Base-by-base conservation (phyloP, 2,797 vertebrate genomes). In the Anabas testudineus region DNA sequence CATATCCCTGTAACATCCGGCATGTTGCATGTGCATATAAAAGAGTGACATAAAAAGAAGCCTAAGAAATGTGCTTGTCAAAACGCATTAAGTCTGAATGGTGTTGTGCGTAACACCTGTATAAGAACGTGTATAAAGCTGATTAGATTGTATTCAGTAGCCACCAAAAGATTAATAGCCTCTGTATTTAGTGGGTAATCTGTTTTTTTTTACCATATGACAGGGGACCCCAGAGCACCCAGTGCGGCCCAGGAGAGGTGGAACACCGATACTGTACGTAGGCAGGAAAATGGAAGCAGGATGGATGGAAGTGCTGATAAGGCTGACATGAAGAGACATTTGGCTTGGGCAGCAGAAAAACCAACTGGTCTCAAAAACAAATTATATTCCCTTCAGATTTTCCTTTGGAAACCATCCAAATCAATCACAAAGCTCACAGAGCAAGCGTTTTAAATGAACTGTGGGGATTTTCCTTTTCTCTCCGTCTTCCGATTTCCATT, bases 261-360 rank as follows among this genome's bases (percentile, higher is more conserved):
- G 67, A 80, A 49, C 37, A 71, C 57, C 19, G 24, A 67, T 74
- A 45, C 21, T 28, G 58, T 69, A 82, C 52, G 67, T 85, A 69
- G 75, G 81, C 91, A 90, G 92, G 89, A 91, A 91, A 90, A 83
- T 42, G 67, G 64, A n/a, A 74, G 79, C 86, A 90, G 90, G 87
- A 91, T 91, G 92, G 89, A 94, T 91, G 90, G 88, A 86, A 89
- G 78, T 71, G 82, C 88, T 88, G 92, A 94, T 94, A 94, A 91
- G 88, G 81, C 78, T 28, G 80, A 82, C 84, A 85, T 55, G 74
- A 74, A 59, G 77, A 87, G 88, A 87, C 86, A 88, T 86, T 90
- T 85, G 83, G 82, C 90, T 51, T 46, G 69, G 75, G 82, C 64
- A 83, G 86, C 87, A 90, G 81, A 86, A 92, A 73, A 2, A 2